Evolutionary conservation across 2,797 vertebrate species (phyloP), one percentile per base, ranked within the genome.

Genomic region (Brachymystax lenok): DNA sequence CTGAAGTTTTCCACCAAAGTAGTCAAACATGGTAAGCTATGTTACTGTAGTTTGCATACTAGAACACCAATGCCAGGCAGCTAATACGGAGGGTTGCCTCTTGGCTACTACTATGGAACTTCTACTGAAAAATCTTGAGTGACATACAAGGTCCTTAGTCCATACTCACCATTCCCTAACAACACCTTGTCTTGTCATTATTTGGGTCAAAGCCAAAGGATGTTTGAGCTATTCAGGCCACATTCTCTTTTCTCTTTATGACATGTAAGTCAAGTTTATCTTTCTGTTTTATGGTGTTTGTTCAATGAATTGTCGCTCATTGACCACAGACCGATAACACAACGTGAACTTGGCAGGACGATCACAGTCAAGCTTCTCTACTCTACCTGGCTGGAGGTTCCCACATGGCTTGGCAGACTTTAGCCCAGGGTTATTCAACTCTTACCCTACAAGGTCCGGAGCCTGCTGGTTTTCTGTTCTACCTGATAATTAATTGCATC

Each of bases 1-100:
- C 90, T 99, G 90, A 98, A 98, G 76, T 99, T 99, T 87, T 96
- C 97, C 68, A 95, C 97, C 0, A 95, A 94, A 4, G 95, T 98
- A 17, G 97, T 99, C 79, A 96, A 98, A 83, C 95, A 98, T 56
- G 98, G 98, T 99, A 93, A 95, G 94, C 13, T 50, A 21, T 46
- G 19, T 28, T 27, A 61, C 56, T 21, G n/a, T 10, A 61, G 56
- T n/a, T 59, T 14, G 7, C 17, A 5, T n/a, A 56, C 56, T 59
- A n/a, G 56, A 59, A 59, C 56, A 59, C 19, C 17, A 59, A 19
- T 61, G 19, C 7, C 35, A 40, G 35, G 35, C 1, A 40, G 35
- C 5, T 59, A 59, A 54, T 54, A 5, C 17, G 5, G 19, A 5
- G 16, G 54, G 10, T 14, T 35, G 8, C 12, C n/a, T 61, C 56